Conservation (phyloP, 2,888 invertebrate genomes). For the Malthinus flaveolus region DNA sequence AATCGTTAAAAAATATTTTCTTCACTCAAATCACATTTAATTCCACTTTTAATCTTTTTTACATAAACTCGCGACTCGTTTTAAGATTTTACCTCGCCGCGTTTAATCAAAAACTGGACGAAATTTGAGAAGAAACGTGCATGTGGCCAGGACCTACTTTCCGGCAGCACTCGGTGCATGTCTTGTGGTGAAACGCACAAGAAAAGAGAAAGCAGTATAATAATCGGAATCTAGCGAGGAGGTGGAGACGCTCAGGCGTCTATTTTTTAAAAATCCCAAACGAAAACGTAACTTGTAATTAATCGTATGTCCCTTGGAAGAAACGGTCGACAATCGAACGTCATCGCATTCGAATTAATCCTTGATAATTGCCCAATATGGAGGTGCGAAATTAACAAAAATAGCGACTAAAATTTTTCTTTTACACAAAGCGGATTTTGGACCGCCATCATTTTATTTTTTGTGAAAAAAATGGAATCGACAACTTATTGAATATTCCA, state of each 20-base stretch:
- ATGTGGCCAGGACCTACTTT: constrained; percentile 37
- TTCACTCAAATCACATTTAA: too few relatives aligned
- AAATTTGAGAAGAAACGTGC: constrained; percentile 10
- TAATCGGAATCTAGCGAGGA: constrained; percentile 10
- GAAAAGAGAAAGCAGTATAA: constrained; percentile 37
- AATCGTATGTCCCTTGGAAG: too few relatives aligned
- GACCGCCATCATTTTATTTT: too few relatives aligned
- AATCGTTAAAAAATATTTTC: constrained; percentile 1
- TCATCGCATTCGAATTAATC: too few relatives aligned
- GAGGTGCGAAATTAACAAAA: too few relatives aligned
- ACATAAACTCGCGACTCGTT: neutral
- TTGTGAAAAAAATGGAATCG: neutral
- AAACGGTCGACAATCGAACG: too few relatives aligned
- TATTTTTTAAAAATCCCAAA: neutral
- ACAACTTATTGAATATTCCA: constrained; percentile 1
- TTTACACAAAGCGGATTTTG: too few relatives aligned
- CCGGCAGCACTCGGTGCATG: constrained; percentile 25
- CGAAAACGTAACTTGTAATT: too few relatives aligned
- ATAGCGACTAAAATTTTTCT: too few relatives aligned
- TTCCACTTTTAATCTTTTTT: neutral
- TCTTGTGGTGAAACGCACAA: constrained; percentile 22
- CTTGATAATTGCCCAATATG: too few relatives aligned
- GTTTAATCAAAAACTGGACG: constrained; percentile 6
- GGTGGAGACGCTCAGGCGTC: constrained; percentile 10
- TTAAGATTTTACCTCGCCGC: neutral